Conservation (phyloP, 2,113 vertebrate species). For the Crotophaga sulcirostris region DNA sequence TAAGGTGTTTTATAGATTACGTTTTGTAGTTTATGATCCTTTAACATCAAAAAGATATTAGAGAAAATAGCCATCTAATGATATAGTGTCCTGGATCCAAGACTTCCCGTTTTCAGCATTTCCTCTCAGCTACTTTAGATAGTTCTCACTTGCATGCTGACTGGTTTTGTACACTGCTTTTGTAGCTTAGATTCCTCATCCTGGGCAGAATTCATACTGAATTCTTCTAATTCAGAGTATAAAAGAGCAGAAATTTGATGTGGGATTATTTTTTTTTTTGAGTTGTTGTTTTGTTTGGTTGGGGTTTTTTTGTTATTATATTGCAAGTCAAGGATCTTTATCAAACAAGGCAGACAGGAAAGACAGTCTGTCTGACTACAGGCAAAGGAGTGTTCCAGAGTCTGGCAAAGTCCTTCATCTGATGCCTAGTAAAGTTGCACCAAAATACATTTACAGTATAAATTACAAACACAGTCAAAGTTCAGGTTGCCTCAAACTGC, state of each 20-base stretch:
- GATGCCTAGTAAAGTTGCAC: background rate
- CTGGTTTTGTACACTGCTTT: background rate
- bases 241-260: background rate
- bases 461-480: background rate
- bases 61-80: background rate
- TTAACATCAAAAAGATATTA: background rate
- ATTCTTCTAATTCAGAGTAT: background rate
- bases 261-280: background rate
- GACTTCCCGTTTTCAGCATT: background rate
- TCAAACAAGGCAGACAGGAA: background rate
- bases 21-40: slow-evolving; percentile 6
- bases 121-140: background rate
- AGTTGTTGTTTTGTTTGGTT: background rate
- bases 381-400: background rate
- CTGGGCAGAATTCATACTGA: background rate
- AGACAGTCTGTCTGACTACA: background rate
- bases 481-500: background rate
- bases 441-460: background rate
- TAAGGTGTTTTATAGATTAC: background rate
- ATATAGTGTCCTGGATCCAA: background rate
- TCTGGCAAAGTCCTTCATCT: background rate
- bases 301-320: too few relatives aligned
- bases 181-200: background rate
- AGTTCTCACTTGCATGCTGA: background rate
- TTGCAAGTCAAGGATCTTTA: background rate